Evolutionary conservation across 2,113 vertebrate genomes (phyloP).

Genomic region (Cheilinus undulatus): DNA sequence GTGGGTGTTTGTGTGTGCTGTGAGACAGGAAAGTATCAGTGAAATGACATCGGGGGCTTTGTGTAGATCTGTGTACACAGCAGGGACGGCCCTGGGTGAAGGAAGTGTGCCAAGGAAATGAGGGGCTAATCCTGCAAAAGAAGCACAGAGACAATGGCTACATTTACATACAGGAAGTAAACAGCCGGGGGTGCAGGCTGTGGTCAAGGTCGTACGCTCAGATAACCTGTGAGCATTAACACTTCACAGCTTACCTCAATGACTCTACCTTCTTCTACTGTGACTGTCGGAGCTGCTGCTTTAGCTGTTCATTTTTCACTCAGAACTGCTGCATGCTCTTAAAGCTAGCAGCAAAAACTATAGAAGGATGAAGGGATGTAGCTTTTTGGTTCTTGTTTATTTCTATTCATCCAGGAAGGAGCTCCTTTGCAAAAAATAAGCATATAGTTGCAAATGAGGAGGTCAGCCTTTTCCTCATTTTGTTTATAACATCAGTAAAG

Average conservation of each 20-base stretch:
- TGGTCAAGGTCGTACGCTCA: constrained; percentile 52
- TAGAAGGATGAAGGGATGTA: too few relatives aligned
- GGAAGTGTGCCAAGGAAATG: constrained; percentile 69
- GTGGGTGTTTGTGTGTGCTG: constrained; percentile 4
- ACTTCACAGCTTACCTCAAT: background rate
- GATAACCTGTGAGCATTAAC: constrained; percentile 27
- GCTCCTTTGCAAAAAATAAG: too few relatives aligned
- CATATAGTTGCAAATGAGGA: too few relatives aligned
- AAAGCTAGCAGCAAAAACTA: too few relatives aligned
- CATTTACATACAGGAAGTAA: constrained; percentile 58
- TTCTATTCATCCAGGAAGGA: too few relatives aligned
- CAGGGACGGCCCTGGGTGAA: constrained; percentile 61
- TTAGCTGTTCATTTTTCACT: too few relatives aligned
- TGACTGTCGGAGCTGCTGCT: too few relatives aligned
- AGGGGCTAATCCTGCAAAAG: constrained; percentile 78
- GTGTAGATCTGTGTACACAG: constrained; percentile 72
- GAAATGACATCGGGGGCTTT: constrained; percentile 75
- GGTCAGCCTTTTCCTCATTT: too few relatives aligned
- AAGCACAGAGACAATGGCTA: constrained; percentile 62
- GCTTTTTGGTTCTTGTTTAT: too few relatives aligned
- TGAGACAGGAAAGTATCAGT: constrained; percentile 58
- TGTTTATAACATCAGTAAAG: too few relatives aligned
- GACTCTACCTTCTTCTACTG: background rate
- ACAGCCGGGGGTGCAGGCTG: constrained; percentile 27
- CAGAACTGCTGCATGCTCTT: too few relatives aligned